phyloP scores from a whole-genome alignment of 2,888 invertebrate species.

The Rugalucina vietnamica region DNA sequence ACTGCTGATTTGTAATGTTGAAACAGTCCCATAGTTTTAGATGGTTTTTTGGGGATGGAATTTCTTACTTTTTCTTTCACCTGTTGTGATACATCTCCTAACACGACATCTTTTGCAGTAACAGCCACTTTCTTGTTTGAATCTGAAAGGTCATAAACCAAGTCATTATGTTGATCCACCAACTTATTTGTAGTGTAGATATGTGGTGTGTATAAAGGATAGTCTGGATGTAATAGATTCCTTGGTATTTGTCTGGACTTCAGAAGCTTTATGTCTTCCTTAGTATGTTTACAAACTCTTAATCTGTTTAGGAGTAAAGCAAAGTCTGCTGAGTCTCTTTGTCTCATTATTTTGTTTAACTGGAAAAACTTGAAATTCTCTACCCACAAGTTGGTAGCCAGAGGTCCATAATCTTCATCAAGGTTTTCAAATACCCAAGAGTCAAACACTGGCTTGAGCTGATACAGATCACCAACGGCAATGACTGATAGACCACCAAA shows the following conservation, averaged over 20 bases:
- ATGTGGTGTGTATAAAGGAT: conserved; percentile 35
- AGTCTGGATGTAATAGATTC: not conserved
- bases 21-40: conserved; percentile 51
- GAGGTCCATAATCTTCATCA: too few species aligned
- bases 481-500: conserved; percentile 64
- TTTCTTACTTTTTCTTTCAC: conserved; percentile 29
- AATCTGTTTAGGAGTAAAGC: conserved; percentile 61
- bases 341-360: conserved; percentile 59
- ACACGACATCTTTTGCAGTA: conserved; percentile 31
- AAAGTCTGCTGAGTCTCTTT: conserved; percentile 59
- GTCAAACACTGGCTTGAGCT: conserved; percentile 63
- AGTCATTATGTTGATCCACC: conserved; percentile 25
- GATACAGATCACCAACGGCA: conserved; percentile 56
- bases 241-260: conserved; percentile 4
- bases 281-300: conserved; percentile 53
- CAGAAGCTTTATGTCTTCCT: conserved; percentile 43
- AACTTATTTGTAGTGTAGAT: conserved; percentile 40
- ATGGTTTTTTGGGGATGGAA: conserved; percentile 52
- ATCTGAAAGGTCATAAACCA: conserved; percentile 22
- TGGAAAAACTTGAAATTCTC: conserved; percentile 58
- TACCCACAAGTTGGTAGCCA: conserved; percentile 56
- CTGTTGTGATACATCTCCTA: conserved; percentile 20
- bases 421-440: conserved; percentile 55
- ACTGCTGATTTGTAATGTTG: conserved; percentile 35
- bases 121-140: conserved; percentile 17